A percentile compares a stretch with the other conserved stretches of the same genome.
Evolutionary conservation across 2,797 vertebrate genomes (phyloP).

Genomic region (Harpagifer antarcticus): DNA sequence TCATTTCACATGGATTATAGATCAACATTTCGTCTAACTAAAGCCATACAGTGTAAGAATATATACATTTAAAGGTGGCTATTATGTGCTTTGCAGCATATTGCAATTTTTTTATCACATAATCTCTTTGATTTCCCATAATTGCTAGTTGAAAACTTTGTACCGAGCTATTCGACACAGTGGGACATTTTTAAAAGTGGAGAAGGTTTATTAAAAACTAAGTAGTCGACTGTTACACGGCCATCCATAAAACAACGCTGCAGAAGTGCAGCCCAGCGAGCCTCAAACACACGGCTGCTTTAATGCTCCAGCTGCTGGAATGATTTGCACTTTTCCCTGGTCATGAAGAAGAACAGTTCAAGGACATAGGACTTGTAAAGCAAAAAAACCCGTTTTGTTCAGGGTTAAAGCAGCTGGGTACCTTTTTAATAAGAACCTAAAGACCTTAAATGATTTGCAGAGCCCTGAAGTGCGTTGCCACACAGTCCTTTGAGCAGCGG

Average conservation of each 20-base stretch:
- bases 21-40: conserved; percentile 4
- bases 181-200: conserved; percentile 30
- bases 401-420: conserved; percentile 78
- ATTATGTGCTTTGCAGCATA: conserved; percentile 10
- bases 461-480: conserved; percentile 63
- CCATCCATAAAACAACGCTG: conserved; percentile 78
- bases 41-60: conserved; percentile 19
- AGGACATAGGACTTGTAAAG: conserved; percentile 80
- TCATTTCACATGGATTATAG: conserved; percentile 33
- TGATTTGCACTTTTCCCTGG: conserved; percentile 79
- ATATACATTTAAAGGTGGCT: conserved; percentile 4
- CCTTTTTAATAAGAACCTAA: conserved; percentile 83
- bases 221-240: conserved; percentile 73
- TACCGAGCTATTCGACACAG: conserved; percentile 22
- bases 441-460: conserved; percentile 81
- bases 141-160: conserved; percentile 28
- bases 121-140: conserved; percentile 36
- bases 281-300: conserved; percentile 70
- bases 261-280: conserved; percentile 67
- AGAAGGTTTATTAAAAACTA: conserved; percentile 72
- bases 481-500: conserved; percentile 71
- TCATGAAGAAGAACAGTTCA: conserved; percentile 76
- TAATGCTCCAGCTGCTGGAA: conserved; percentile 76
- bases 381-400: conserved; percentile 71
- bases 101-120: conserved; percentile 28